Evolutionary conservation across 2,888 invertebrate species (phyloP).

Genomic region (Ditula angustiorana): DNA sequence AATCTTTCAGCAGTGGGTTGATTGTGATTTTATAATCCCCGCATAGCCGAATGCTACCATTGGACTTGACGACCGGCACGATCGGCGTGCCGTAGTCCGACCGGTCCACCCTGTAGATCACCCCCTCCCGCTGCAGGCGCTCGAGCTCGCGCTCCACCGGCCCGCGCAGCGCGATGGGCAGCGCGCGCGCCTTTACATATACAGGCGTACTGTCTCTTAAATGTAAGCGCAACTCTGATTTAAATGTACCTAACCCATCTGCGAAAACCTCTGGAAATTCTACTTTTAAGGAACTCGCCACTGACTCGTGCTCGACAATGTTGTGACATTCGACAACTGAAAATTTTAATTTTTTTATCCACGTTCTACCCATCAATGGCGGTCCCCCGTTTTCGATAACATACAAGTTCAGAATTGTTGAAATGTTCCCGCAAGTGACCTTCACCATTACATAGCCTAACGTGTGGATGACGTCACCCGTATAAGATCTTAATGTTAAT

Average conservation of each 20-base stretch:
- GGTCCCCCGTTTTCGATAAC: slow-evolving; percentile 15
- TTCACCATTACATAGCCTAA: background rate
- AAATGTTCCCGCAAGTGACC: background rate
- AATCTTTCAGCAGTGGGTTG: slow-evolving; percentile 31
- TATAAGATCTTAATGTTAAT: no score
- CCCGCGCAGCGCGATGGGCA: slow-evolving; percentile 10
- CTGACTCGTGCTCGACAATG: slow-evolving; percentile 7
- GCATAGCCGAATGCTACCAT: slow-evolving; percentile 40
- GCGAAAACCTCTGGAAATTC: slow-evolving; percentile 24
- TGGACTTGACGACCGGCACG: slow-evolving; percentile 44
- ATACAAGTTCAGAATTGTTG: background rate
- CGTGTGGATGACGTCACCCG: no score
- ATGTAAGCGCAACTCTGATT: background rate
- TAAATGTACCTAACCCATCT: slow-evolving; percentile 2
- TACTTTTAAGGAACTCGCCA: slow-evolving; percentile 1
- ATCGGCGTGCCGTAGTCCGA: slow-evolving; percentile 49
- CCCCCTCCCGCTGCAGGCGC: slow-evolving; percentile 1
- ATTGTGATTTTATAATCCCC: slow-evolving; percentile 38
- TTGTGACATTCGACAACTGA: background rate
- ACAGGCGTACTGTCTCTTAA: slow-evolving; percentile 6
- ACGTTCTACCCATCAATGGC: slow-evolving; percentile 17
- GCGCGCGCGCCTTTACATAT: background rate
- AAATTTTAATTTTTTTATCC: slow-evolving; percentile 5
- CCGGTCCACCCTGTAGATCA: background rate
- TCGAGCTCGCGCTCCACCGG: slow-evolving; percentile 11